These are phyloP conservation scores for Neoscelio sp. DNA, from an alignment of 2,888 invertebrate genomes.

Conservation along the genomic window DNA sequence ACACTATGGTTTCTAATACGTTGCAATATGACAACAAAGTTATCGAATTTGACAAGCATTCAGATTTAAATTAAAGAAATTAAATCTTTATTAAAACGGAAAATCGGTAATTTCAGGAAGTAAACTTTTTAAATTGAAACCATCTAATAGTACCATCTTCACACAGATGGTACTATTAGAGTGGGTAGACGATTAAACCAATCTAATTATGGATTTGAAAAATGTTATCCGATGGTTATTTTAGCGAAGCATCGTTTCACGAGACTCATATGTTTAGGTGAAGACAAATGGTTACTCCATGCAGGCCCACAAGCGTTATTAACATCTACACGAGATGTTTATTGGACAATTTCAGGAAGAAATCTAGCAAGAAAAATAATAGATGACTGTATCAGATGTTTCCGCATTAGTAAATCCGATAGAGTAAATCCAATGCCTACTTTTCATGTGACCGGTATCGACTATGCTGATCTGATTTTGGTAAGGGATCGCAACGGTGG, in stretches of 20 bases:
- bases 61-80: not conserved
- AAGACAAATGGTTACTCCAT: slow-evolving; percentile 59
- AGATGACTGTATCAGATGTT: slow-evolving; percentile 64
- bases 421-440: slow-evolving; percentile 43
- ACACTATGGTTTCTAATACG: too few relatives aligned
- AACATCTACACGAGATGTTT: slow-evolving; percentile 38
- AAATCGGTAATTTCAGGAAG: too few relatives aligned
- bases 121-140: too few relatives aligned
- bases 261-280: slow-evolving; percentile 3
- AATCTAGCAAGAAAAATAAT: slow-evolving; percentile 46
- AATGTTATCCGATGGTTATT: not conserved
- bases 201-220: not conserved
- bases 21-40: not conserved
- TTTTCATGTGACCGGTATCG: slow-evolving; percentile 41
- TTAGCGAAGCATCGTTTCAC: not conserved
- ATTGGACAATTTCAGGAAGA: slow-evolving; percentile 64
- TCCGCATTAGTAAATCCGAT: slow-evolving; percentile 10
- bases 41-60: slow-evolving; percentile 4
- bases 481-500: slow-evolving; percentile 49
- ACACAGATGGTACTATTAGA: slow-evolving; percentile 1
- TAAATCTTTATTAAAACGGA: too few relatives aligned
- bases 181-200: not conserved
- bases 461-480: slow-evolving; percentile 57
- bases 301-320: slow-evolving; percentile 62
- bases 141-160: too few relatives aligned